Base-by-base conservation (phyloP, 2,888 invertebrate species). In the Podabrus alpinus region DNA sequence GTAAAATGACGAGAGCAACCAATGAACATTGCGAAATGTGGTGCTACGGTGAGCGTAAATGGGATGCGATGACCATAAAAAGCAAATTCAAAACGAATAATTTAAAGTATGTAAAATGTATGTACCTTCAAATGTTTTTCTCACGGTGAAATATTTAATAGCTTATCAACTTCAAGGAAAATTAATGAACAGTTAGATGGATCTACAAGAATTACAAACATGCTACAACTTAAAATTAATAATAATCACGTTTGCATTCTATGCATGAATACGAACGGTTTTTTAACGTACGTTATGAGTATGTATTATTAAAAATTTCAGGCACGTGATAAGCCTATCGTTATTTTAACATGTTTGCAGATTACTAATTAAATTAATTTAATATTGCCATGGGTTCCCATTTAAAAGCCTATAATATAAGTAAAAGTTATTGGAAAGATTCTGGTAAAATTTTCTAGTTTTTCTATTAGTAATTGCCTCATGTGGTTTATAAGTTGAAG, bases 221-320 rank as follows among this genome's bases (percentile, higher is more conserved):
- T 61, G 60, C 11, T 45, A 21, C 13, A 64, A 25, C 15, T 16
- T 25, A 67, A 71, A 62, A 71, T 66, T 62, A 71, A 25, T 67
- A 29, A 67, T 71, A 71, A 66, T 17, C 69, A 60, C 62, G 62
- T 66, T 15, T 11, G 69, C 29, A 71, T 71, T 71, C 70, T 45
- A 59, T 19, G 45, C 70, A 66, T 66, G 70, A 29, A 71, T 62
- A 45, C 15, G 19, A 71, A 71, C 70, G 70, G 70, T 71, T 45
- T 45, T 45, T 45, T 45, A 45, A 45, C 45, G 45, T 45, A 9
- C 45, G 45, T 45, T 45, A 45, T n/a, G n/a, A 45, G 45, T 45
- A 45, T 59, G 21, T 24, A 60, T 16, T 69, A 71, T 66, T 71
- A 64, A 66, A 25, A 66, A 64, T 66, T 17, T 15, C 10, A 13